Evolutionary conservation across 2,113 vertebrate species (phyloP), one percentile per base, ranked within the genome.

Genomic region (Amblyornis subalaris): DNA sequence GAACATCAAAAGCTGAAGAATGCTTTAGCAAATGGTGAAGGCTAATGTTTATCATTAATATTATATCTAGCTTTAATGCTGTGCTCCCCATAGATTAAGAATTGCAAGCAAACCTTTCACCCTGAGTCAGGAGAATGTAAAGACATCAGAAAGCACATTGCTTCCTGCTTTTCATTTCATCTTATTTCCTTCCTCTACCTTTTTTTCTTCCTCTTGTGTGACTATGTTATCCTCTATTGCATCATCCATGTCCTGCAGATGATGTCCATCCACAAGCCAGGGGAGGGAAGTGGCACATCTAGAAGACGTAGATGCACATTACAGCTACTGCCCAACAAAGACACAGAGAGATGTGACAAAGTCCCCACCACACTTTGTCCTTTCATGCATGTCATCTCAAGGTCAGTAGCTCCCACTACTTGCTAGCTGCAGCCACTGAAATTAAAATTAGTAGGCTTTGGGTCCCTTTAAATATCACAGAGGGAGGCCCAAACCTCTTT

Each of bases 401-500:
- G 90, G 90, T 96, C 94, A 95, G 21, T 72, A 88, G 48, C 57
- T 95, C 69, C 54, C 44, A 89, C 61, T 73, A 38, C 47, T 81
- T 89, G 12, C 28, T 94, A 93, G 55, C 38, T 91, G 42, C 62
- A 94, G n/a, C 47, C 83, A 70, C 86, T 83, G 50, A 95, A 95
- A 93, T 88, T 89, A 86, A 93, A 91, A 94, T 91, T 61, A 88
- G 92, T 70, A 91, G 53, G 35, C 29, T 94, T 91, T 90, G 72
- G 35, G 47, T 92, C 33, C 33, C 74, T 92, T 91, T 88, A 96
- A 96, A 74, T 93, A 80, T 86, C 93, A 94, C 89, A 84, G 77
- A 97, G 93, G 90, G 89, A 94, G 72, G 61, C 36, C 76, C 80
- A 91, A 79, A 81, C 61, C 77, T 93, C 74, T 95, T 95, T 91